Conservation (phyloP, 2,888 invertebrate genomes). For the Serrognathus titanus region DNA sequence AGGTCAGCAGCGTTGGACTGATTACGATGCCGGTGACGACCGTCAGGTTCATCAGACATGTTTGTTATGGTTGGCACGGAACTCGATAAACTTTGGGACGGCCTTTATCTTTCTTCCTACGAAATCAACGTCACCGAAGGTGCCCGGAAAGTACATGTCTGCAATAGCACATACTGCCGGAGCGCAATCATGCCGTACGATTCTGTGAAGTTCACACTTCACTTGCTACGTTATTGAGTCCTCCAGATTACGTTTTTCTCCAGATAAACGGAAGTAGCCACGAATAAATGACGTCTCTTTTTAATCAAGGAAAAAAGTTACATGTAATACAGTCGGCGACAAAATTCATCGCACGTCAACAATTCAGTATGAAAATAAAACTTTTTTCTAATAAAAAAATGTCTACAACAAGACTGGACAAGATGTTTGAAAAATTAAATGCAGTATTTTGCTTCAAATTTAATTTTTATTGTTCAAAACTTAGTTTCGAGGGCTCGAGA, state of each 20-base stretch:
- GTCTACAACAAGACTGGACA: too few relatives aligned
- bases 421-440: too few relatives aligned
- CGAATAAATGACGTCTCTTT: background rate
- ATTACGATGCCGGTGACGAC: constrained; percentile 25
- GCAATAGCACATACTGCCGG: constrained; percentile 21
- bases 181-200: constrained; percentile 12
- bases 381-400: too few relatives aligned
- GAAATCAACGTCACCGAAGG: constrained; percentile 25
- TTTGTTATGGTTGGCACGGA: constrained; percentile 24
- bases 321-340: too few relatives aligned
- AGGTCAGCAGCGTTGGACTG: constrained; percentile 8
- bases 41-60: constrained; percentile 24
- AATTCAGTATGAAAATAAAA: too few relatives aligned
- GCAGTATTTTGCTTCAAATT: too few relatives aligned
- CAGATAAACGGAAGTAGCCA: background rate
- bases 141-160: constrained; percentile 24
- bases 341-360: too few relatives aligned
- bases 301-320: background rate
- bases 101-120: constrained; percentile 25
- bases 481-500: too few relatives aligned
- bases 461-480: too few relatives aligned
- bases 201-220: constrained; percentile 3
- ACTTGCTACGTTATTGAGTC: background rate
- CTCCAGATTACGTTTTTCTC: background rate
- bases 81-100: constrained; percentile 30